Base-by-base conservation (phyloP, 53 echinoderm and acorn worm species). In the Arbacia lixula region DNA sequence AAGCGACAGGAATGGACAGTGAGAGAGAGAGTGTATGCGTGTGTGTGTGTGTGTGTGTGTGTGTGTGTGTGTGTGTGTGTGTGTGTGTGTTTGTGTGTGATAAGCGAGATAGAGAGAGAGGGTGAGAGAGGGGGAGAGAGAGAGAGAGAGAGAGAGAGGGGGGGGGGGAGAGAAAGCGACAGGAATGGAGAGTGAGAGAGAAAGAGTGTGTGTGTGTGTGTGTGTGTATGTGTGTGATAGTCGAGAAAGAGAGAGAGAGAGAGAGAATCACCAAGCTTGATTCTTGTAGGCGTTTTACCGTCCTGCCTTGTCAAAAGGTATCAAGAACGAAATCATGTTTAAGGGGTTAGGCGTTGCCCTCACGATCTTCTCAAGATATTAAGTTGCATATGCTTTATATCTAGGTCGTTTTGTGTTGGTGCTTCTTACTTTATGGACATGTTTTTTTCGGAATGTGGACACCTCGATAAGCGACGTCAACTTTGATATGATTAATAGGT, bases 61-160 rank as follows among this genome's bases (percentile, higher is more conserved):
- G 27, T 2, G 2, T 29, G 31, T 2, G 27, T 9, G 2, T 29
- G 31, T 29, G 2, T 12, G 60, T 12, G 12, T 3, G 19, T 27
- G 9, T 8, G 22, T 29, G 2, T 9, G 60, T 29, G 3, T 29
- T 27, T 60, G 61, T 30, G 14, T 11, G 12, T 17, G 35, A 12
- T 3, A 32, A 62, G 32, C 12, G 12, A 32, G 4, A 30, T 3
- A 19, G 14, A 35, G 34, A 65, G 36, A 19, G 20, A 2, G 61
- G 31, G 61, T 3, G 9, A 17, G 58, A 57, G 61, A 26, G 54
- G 22, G 9, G 22, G 54, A 54, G 54, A 54, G 54, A 54, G 19
- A 54, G 54, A 54, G 54, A 8, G 54, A 54, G 54, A 54, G 54
- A 54, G 54, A 54, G 54, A 17, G 54, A n/a, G 30, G 27, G 61